These are phyloP conservation scores for Aromia moschata DNA, from an alignment of 2,888 invertebrate species.

Conservation along the genomic window DNA sequence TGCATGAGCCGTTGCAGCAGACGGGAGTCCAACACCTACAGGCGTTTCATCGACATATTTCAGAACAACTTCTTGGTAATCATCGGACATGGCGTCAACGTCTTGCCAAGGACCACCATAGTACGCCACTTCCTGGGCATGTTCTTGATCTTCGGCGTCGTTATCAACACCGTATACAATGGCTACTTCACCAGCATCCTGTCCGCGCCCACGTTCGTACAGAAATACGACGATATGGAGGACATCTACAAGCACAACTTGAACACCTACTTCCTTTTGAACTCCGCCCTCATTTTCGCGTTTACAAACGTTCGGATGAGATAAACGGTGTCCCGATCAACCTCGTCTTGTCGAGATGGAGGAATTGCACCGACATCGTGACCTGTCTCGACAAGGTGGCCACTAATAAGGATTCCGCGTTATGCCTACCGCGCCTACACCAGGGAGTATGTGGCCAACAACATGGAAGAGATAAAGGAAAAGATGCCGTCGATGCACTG, in stretches of 20 bases:
- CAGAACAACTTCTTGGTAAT: too few species aligned
- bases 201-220: slow-evolving; percentile 44
- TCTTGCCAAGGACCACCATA: slow-evolving; percentile 42
- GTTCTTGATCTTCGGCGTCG: slow-evolving; percentile 46
- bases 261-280: slow-evolving; percentile 43
- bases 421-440: slow-evolving; percentile 50
- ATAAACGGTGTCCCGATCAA: slow-evolving; percentile 27
- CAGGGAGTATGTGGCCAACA: slow-evolving; percentile 48
- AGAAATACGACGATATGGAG: slow-evolving; percentile 46
- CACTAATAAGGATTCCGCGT: slow-evolving; percentile 41
- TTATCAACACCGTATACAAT: slow-evolving; percentile 47
- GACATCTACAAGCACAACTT: slow-evolving; percentile 48
- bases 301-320: slow-evolving; percentile 1
- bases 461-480: slow-evolving; percentile 43
- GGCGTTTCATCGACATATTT: too few species aligned
- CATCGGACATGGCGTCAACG: too few species aligned
- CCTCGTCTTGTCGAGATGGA: slow-evolving; percentile 29
- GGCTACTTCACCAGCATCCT: slow-evolving; percentile 50
- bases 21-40: too few species aligned
- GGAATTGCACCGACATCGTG: slow-evolving; percentile 40
- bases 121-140: slow-evolving; percentile 44
- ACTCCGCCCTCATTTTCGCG: slow-evolving; percentile 42
- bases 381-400: slow-evolving; percentile 46
- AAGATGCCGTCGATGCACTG: slow-evolving; percentile 46
- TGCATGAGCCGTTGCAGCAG: too few species aligned